Evolutionary conservation across 2,888 invertebrate species (phyloP).

Genomic region (Drosophila neutralis): DNA sequence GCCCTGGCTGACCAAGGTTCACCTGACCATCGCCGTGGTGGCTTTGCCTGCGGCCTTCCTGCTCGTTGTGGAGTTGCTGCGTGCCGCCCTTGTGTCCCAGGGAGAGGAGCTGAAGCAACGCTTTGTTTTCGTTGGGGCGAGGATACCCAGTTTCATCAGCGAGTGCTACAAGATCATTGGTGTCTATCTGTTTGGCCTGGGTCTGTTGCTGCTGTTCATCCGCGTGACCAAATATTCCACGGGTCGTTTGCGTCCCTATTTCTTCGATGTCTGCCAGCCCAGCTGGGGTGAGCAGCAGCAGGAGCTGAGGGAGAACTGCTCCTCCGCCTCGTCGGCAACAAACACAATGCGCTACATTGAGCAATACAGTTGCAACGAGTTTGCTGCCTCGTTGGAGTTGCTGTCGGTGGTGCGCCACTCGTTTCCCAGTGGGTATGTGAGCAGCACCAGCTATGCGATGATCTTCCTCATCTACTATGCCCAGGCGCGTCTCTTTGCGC

Average conservation of each 20-base stretch:
- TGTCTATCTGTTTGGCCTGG: slow-evolving; percentile 77
- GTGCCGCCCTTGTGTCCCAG: slow-evolving; percentile 69
- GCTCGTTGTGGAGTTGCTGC: slow-evolving; percentile 74
- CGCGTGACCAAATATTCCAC: slow-evolving; percentile 54
- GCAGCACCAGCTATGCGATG: slow-evolving; percentile 75
- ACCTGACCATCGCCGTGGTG: slow-evolving; percentile 73
- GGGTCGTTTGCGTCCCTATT: slow-evolving; percentile 77
- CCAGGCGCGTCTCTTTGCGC: slow-evolving; percentile 70
- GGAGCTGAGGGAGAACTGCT: slow-evolving; percentile 29
- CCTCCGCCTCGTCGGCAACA: not conserved
- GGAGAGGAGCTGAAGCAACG: slow-evolving; percentile 59
- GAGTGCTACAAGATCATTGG: slow-evolving; percentile 80
- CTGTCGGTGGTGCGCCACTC: slow-evolving; percentile 72
- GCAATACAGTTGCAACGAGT: slow-evolving; percentile 68
- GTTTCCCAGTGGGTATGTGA: slow-evolving; percentile 73
- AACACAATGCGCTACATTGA: slow-evolving; percentile 54
- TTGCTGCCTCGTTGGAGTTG: slow-evolving; percentile 65
- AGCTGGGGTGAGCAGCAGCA: slow-evolving; percentile 57
- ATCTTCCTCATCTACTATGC: slow-evolving; percentile 70
- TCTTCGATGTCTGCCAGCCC: slow-evolving; percentile 78
- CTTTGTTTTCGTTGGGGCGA: slow-evolving; percentile 72
- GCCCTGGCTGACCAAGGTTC: slow-evolving; percentile 70
- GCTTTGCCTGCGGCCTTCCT: slow-evolving; percentile 72
- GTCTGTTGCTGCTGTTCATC: slow-evolving; percentile 62
- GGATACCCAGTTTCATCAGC: slow-evolving; percentile 78